phyloP scores from a whole-genome alignment of 2,888 invertebrate species.

The Acanthococcus lagerstroemiae region DNA sequence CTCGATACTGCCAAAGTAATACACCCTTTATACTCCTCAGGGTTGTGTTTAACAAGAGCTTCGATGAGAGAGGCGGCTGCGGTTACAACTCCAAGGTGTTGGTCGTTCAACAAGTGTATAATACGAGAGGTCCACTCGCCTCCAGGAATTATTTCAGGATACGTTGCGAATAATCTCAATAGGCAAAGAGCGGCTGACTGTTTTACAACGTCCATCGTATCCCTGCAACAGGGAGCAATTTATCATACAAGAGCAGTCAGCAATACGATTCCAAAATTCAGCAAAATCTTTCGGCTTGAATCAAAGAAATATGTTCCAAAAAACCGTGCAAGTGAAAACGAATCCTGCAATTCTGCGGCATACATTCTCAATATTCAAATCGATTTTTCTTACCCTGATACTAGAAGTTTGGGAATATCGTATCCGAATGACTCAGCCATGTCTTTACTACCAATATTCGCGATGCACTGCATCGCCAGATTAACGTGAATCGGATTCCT shows the following conservation, averaged over 20 bases:
- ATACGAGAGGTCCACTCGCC: conserved; percentile 99
- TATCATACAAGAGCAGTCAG: no score
- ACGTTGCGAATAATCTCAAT: conserved; percentile 83
- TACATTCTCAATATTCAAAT: no score
- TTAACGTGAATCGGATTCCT: conserved; percentile 96
- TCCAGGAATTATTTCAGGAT: conserved; percentile 90
- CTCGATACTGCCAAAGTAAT: conserved; percentile 96
- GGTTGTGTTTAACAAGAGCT: conserved; percentile 95
- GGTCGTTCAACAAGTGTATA: conserved; percentile 95
- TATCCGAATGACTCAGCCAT: conserved; percentile 99
- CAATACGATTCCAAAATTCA: no score
- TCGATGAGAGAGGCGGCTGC: conserved; percentile 97
- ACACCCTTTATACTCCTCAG: conserved; percentile 98
- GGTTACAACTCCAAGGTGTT: conserved; percentile 98
- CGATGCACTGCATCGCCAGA: conserved; percentile 96
- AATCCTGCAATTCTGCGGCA: no score
- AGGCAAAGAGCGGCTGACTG: conserved; percentile 97
- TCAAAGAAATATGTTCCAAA: no score
- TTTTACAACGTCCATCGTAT: conserved; percentile 98
- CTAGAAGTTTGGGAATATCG: conserved; percentile 95
- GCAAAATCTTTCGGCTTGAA: not conserved
- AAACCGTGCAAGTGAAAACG: not conserved
- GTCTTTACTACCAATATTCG: conserved; percentile 97
- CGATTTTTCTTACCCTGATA: conserved; percentile 66
- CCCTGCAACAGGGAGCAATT: conserved; percentile 57